phyloP scores from a whole-genome alignment of 2,888 invertebrate genomes.

The Patella depressa region DNA sequence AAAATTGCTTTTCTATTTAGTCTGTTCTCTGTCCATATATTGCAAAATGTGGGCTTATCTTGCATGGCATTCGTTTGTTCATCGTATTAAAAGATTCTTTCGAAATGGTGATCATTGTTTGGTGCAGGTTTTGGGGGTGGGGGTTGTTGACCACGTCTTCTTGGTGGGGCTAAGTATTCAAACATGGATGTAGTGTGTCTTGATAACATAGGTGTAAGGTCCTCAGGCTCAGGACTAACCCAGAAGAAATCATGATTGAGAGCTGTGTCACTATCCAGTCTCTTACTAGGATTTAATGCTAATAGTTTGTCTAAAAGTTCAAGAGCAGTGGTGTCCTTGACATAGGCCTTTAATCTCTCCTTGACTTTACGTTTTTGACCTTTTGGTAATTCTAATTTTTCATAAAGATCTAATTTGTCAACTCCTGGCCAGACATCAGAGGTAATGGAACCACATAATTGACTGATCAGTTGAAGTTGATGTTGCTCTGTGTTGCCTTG shows the following conservation, averaged over 20 bases:
- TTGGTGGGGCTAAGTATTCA: constrained; percentile 87
- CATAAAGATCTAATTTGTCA: constrained; percentile 88
- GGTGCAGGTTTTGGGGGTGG: constrained; percentile 32
- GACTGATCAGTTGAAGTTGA: constrained; percentile 93
- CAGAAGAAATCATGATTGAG: constrained; percentile 98
- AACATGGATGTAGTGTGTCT: constrained; percentile 95
- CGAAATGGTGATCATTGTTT: constrained; percentile 67
- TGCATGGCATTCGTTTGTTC: too few species aligned
- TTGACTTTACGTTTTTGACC: constrained; percentile 68
- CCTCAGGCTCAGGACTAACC: constrained; percentile 92
- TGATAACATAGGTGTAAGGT: constrained; percentile 84
- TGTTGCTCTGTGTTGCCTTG: constrained; percentile 95
- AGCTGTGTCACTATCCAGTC: constrained; percentile 90
- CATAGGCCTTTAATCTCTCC: constrained; percentile 82
- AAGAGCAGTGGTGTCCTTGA: constrained; percentile 91
- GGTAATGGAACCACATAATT: constrained; percentile 95
- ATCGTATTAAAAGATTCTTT: constrained; percentile 60
- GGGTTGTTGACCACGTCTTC: constrained; percentile 72
- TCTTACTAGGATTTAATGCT: constrained; percentile 90
- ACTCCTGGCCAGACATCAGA: constrained; percentile 92
- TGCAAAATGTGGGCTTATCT: too few species aligned
- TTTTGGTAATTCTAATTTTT: constrained; percentile 65
- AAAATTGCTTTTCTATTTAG: too few species aligned
- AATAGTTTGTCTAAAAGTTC: constrained; percentile 93
- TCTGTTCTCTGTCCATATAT: too few species aligned